Percentiles rank a stretch among this genome's conserved stretches.
These are phyloP conservation scores for Chaenocephalus aceratus DNA, from an alignment of 2,113 vertebrate genomes.

Conservation along the genomic window DNA sequence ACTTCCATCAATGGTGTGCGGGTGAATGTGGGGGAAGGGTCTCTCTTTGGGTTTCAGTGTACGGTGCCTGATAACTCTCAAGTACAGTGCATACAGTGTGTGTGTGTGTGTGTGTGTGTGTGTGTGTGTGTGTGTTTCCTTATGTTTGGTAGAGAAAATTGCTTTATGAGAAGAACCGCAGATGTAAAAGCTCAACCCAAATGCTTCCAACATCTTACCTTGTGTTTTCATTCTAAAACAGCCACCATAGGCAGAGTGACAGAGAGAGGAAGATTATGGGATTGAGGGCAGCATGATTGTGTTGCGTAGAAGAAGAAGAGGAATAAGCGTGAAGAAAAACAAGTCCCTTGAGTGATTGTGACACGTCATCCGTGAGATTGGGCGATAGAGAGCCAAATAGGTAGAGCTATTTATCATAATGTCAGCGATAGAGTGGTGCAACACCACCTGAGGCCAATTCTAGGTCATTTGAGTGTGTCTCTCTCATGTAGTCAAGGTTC, in stretches of 20 bases:
- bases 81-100: conserved; percentile 12
- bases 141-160: background rate
- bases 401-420: conserved; percentile 59
- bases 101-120: conserved; percentile 8
- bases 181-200: conserved; percentile 3
- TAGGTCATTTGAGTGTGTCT: conserved; percentile 33
- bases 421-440: conserved; percentile 34
- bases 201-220: background rate
- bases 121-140: background rate
- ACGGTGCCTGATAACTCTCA: conserved; percentile 17
- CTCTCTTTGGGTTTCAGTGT: conserved; percentile 22
- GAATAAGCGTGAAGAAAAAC: conserved; percentile 39
- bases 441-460: conserved; percentile 35
- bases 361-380: conserved; percentile 35
- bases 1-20: conserved; percentile 43
- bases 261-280: background rate
- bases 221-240: conserved; percentile 51
- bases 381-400: conserved; percentile 27
- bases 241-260: background rate
- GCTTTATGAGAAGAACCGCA: background rate
- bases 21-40: conserved; percentile 54
- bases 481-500: conserved; percentile 30
- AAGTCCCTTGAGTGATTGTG: conserved; percentile 44
- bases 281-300: conserved; percentile 1
- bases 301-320: conserved; percentile 12